These are phyloP conservation scores for Lutraria lutraria DNA, from an alignment of 2,888 invertebrate genomes.

Conservation along the genomic window DNA sequence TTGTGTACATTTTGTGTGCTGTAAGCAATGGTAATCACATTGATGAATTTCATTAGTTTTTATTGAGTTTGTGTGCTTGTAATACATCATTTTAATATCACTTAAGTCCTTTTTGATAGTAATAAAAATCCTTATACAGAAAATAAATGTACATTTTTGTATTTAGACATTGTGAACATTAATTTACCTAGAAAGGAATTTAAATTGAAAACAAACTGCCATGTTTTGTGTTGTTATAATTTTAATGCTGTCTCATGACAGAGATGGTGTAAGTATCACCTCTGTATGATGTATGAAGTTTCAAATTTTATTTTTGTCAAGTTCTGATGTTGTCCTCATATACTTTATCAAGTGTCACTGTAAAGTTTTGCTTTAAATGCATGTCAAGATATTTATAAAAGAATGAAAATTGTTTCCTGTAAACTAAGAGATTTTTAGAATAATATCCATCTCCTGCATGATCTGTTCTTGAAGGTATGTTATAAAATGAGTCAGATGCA, in stretches of 20 bases:
- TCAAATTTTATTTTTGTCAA: conserved; percentile 36
- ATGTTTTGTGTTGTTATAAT: not conserved
- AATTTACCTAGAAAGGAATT: not conserved
- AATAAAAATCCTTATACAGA: not conserved
- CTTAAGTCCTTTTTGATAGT: not conserved
- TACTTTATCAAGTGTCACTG: conserved; percentile 35
- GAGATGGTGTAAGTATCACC: not conserved
- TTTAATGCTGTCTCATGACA: not conserved
- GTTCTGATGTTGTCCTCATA: conserved; percentile 27
- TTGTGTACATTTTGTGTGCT: not conserved
- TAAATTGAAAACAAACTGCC: not conserved
- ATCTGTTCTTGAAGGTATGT: too few species aligned
- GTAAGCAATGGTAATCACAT: not conserved
- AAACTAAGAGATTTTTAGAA: not conserved
- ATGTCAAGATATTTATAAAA: not conserved
- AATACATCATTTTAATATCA: not conserved
- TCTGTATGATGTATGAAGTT: conserved; percentile 25
- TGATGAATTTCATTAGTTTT: not conserved
- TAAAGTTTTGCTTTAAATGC: not conserved
- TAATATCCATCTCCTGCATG: not conserved
- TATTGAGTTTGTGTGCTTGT: not conserved
- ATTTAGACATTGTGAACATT: not conserved
- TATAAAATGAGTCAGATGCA: too few species aligned
- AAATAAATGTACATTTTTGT: too few species aligned
- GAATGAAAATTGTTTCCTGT: conserved; percentile 2